Base-by-base conservation (phyloP, 2,113 vertebrate genomes). In the Poecilia latipinna region DNA sequence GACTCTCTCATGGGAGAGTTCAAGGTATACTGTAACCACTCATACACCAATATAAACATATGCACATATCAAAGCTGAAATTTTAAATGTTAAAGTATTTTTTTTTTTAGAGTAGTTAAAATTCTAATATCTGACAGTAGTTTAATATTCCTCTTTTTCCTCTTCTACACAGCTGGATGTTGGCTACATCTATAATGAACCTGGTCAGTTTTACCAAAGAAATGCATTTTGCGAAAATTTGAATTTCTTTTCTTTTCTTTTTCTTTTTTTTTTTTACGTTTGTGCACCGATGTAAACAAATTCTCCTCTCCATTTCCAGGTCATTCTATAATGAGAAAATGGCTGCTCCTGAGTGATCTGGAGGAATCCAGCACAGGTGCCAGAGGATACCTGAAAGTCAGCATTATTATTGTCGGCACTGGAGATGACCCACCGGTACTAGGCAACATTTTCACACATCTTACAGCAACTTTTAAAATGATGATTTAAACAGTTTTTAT, bases 341-440 rank as follows among this genome's bases (percentile, higher is more conserved):
- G 98, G 98, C 95, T 99, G 64, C 96, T 99, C 63, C 92, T 99
- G 86, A 96, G 91, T 89, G 97, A 98, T 85, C 94, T 96, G 0
- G 97, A 99, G 88, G 96, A 99, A 70, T 65, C 95, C 68, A 95
- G 87, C 88, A 96, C 94, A 5, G 96, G 95, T 51, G 92, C 97
- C 62, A 97, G 94, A 92, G 98, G 98, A 72, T 99, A 99, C 89
- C 88, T 99, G 71, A 99, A 99, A 96, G 97, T 98, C 93, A 99
- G 96, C 93, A 96, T 99, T 93, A 93, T 97, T 70, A 85, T 99
- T 67, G 83, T 98, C 61, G 97, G 96, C 67, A 96, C 96, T 1
- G 97, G 98, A 88, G 98, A 99, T 71, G 97, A 98, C 12, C 94
- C 96, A 42, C 97, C 95, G 26, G 98, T 99, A 90, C 0, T 28